phyloP scores from a whole-genome alignment of 2,113 vertebrate species.

The Falcunculus frontatus region DNA sequence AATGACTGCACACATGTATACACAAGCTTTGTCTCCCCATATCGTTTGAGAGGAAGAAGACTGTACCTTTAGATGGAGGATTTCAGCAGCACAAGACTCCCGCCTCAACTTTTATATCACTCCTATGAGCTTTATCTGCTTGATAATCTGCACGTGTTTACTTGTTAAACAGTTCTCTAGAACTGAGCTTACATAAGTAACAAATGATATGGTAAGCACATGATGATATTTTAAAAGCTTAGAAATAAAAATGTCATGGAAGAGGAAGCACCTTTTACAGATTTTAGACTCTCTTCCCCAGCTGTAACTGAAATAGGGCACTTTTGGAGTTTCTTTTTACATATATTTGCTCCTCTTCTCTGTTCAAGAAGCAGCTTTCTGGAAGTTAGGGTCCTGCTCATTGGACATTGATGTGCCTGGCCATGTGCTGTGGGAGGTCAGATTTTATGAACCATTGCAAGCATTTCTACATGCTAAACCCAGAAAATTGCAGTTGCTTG shows the following conservation, averaged over 20 bases:
- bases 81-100: neutral
- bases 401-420: too few relatives aligned
- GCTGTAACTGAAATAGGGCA: neutral
- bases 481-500: neutral
- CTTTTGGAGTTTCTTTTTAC: neutral
- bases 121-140: neutral
- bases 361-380: neutral
- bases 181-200: constrained; percentile 18
- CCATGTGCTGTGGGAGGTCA: neutral
- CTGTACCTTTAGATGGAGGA: neutral
- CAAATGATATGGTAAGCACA: neutral
- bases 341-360: neutral
- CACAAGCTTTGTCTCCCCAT: neutral
- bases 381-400: neutral
- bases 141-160: neutral
- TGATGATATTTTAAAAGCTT: neutral
- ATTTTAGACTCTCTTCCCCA: neutral
- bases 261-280: constrained; percentile 13
- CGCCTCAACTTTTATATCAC: neutral
- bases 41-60: neutral
- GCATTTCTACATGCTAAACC: neutral
- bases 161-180: neutral
- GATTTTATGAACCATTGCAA: neutral
- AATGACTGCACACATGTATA: neutral
- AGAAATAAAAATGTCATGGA: constrained; percentile 15